phyloP scores from a whole-genome alignment of 2,888 invertebrate species.

The Drosophila suboccidentalis region DNA sequence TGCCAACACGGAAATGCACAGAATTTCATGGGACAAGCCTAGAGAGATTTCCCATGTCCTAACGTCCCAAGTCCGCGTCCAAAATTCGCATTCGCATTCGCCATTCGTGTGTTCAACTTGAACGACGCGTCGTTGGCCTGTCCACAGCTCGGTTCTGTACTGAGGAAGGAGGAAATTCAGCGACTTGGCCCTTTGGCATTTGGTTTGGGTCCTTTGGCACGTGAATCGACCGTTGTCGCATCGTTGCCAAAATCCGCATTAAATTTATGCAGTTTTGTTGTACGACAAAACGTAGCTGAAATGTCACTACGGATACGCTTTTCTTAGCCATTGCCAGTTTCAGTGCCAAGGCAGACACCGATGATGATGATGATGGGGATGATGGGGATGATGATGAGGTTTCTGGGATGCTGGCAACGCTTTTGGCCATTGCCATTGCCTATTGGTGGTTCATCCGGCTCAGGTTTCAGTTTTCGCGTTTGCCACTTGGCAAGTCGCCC shows the following conservation, averaged over 20 bases:
- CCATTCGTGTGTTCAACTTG: conserved; percentile 47
- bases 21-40: conserved; percentile 61
- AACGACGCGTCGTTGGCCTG: conserved; percentile 44
- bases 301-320: conserved; percentile 57
- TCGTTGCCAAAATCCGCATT: conserved; percentile 84
- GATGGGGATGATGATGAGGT: conserved; percentile 61
- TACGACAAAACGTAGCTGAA: conserved; percentile 63
- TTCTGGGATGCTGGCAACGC: conserved; percentile 61
- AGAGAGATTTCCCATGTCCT: conserved; percentile 26
- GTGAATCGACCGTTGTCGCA: conserved; percentile 71
- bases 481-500: conserved; percentile 63
- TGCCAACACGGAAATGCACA: conserved; percentile 82
- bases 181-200: conserved; percentile 40
- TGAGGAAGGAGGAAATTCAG: background rate
- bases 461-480: conserved; percentile 61
- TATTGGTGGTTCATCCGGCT: conserved; percentile 64
- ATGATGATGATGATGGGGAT: conserved; percentile 64
- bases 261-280: conserved; percentile 84
- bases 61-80: conserved; percentile 5
- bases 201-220: conserved; percentile 58
- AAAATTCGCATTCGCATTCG: conserved; percentile 23
- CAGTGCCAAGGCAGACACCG: conserved; percentile 57
- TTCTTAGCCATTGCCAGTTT: conserved; percentile 55
- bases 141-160: background rate
- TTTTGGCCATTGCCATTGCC: conserved; percentile 53